Percentiles rank a stretch among this genome's conserved stretches.
Conservation (phyloP, 2,797 vertebrate species). For the Chelon labrosus region DNA sequence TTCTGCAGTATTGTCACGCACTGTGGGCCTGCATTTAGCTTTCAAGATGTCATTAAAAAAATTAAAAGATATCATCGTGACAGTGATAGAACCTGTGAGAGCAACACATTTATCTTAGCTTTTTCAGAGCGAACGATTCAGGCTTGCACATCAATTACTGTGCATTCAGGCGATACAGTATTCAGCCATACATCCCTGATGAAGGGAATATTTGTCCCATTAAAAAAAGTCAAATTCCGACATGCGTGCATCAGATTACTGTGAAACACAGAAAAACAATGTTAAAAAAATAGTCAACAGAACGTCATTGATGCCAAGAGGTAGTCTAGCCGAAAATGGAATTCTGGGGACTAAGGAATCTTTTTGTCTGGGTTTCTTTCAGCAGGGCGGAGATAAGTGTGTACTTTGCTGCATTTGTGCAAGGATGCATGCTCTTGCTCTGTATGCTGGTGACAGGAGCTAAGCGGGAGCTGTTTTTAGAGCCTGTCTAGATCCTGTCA, state of each 20-base stretch:
- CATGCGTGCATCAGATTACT: background rate
- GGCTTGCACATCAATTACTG: conserved; percentile 34
- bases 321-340: background rate
- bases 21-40: background rate
- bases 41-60: background rate
- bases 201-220: background rate
- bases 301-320: background rate
- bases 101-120: conserved; percentile 13
- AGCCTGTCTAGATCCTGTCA: conserved; percentile 36
- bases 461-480: conserved; percentile 41
- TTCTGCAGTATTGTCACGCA: background rate
- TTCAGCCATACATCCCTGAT: conserved; percentile 20
- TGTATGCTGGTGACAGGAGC: conserved; percentile 41
- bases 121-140: conserved; percentile 26
- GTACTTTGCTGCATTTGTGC: conserved; percentile 24
- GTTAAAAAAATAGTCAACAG: background rate
- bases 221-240: background rate
- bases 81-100: conserved; percentile 8
- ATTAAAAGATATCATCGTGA: conserved; percentile 4
- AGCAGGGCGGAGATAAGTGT: background rate
- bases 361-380: background rate
- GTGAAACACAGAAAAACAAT: background rate
- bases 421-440: conserved; percentile 18
- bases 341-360: background rate
- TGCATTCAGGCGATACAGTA: conserved; percentile 26